These are phyloP conservation scores for Ophiothrix spiculata DNA, from an alignment of 35 echinoderm and acorn worm genomes.

Conservation along the genomic window DNA sequence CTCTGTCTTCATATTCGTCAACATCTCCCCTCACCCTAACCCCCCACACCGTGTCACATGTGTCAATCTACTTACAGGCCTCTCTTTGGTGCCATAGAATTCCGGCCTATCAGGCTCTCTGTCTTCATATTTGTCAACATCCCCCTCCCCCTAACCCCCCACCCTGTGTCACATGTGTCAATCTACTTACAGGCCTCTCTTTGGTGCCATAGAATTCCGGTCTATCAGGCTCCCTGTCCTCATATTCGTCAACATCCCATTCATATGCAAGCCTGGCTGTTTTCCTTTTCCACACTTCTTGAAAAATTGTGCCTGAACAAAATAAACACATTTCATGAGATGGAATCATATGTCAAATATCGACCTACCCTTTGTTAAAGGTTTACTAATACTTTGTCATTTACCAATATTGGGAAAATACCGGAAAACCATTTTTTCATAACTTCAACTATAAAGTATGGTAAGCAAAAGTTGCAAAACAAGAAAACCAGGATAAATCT, in stretches of 20 bases:
- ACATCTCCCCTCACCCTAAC: too few relatives aligned
- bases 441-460: background rate
- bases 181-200: conserved; percentile 86
- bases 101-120: conserved; percentile 91
- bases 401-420: too few relatives aligned
- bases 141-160: too few relatives aligned
- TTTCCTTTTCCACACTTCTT: conserved; percentile 93
- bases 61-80: conserved; percentile 85
- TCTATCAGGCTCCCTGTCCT: conserved; percentile 77
- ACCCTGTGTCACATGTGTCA: too few relatives aligned
- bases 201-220: conserved; percentile 98
- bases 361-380: too few relatives aligned
- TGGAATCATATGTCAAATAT: too few relatives aligned
- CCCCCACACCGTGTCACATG: too few relatives aligned
- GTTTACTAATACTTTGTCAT: too few relatives aligned
- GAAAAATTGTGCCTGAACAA: conserved; percentile 80
- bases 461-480: background rate
- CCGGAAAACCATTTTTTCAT: background rate
- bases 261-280: conserved; percentile 78
- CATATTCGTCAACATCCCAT: conserved; percentile 86
- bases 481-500: too few relatives aligned
- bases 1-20: conserved; percentile 62
- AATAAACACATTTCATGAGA: background rate
- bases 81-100: conserved; percentile 95
- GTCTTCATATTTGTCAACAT: conserved; percentile 72